These are phyloP conservation scores for Elephantulus edwardii DNA, from an alignment of 2,113 vertebrate species.

Conservation along the genomic window DNA sequence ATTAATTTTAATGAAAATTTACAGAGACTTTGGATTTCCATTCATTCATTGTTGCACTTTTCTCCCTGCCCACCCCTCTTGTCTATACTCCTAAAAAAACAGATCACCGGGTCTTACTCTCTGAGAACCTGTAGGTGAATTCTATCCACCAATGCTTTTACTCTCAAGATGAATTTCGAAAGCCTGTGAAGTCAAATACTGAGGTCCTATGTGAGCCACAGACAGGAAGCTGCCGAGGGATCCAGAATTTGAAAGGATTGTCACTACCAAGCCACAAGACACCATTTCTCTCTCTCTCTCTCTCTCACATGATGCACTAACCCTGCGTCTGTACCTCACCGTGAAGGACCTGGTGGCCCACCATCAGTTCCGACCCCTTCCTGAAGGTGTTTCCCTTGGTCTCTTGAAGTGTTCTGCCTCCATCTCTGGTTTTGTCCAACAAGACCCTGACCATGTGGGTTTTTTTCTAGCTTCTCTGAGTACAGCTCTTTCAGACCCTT, in stretches of 20 bases:
- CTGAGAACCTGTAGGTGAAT: background rate
- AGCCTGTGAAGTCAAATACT: background rate
- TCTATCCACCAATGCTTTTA: background rate
- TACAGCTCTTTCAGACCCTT: background rate
- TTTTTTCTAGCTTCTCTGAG: constrained; percentile 8
- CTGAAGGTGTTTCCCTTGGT: background rate
- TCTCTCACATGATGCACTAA: too few relatives aligned
- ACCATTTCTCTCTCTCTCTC: background rate
- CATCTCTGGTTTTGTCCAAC: background rate
- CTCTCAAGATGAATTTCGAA: background rate
- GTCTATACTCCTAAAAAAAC: too few relatives aligned
- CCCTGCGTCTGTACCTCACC: background rate
- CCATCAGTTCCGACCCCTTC: background rate
- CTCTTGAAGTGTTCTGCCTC: background rate
- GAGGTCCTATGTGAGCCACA: background rate
- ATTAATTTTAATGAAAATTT: too few relatives aligned
- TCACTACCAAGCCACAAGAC: background rate
- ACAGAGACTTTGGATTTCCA: too few relatives aligned
- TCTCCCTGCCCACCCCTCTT: too few relatives aligned
- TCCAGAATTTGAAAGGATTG: background rate
- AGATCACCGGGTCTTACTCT: background rate
- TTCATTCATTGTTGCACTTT: too few relatives aligned
- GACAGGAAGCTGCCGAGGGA: background rate
- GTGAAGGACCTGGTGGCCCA: background rate
- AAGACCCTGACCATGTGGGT: background rate